Conservation (phyloP, 2,797 vertebrate genomes). For the Halcyon leucocephala region DNA sequence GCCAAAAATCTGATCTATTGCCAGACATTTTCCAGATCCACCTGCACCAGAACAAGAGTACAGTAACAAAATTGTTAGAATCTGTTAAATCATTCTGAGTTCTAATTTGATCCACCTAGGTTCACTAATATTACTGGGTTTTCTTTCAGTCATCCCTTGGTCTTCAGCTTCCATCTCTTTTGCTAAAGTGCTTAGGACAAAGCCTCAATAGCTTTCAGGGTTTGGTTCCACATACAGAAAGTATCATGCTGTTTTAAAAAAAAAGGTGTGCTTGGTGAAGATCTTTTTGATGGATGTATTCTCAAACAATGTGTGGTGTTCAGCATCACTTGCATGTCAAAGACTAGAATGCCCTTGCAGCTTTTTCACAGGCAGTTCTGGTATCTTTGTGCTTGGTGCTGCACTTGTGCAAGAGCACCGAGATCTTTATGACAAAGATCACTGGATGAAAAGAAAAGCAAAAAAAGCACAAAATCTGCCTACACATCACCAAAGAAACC, state of each 20-base stretch:
- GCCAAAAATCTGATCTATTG: not conserved
- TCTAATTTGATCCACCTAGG: not conserved
- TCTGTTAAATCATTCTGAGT: not conserved
- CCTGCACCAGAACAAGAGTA: not conserved
- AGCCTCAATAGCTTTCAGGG: not conserved
- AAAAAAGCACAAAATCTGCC: not conserved
- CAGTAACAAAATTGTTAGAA: not conserved
- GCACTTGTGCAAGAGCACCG: not conserved
- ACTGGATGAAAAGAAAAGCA: not conserved
- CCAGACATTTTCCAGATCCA: not conserved
- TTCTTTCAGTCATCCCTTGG: not conserved
- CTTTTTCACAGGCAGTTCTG: not conserved
- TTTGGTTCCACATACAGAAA: not conserved
- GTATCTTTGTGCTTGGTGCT: not conserved
- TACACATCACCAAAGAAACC: not conserved
- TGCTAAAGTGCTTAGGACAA: not conserved
- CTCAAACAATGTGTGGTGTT: rapidly evolving
- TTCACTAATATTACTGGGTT: not conserved
- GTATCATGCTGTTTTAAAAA: not conserved
- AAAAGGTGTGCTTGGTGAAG: not conserved
- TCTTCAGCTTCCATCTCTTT: not conserved
- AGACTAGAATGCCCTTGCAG: not conserved
- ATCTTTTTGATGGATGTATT: not conserved
- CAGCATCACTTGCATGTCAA: not conserved
- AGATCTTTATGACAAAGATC: not conserved